These are phyloP conservation scores for Phenganax stokvisi DNA, from an alignment of 92 coral and sea anemone genomes.

Conservation along the genomic window DNA sequence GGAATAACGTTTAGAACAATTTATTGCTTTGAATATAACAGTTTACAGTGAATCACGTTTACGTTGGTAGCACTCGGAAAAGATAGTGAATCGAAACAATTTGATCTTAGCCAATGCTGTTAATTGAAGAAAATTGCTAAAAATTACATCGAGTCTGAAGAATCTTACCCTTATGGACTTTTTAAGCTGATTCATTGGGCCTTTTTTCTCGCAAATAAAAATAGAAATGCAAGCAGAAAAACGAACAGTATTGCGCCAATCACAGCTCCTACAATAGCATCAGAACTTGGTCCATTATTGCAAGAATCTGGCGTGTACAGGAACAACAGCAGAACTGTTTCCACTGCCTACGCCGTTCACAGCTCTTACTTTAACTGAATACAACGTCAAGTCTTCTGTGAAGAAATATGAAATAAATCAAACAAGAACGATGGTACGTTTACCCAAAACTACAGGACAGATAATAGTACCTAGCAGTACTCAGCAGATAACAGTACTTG, in stretches of 20 bases:
- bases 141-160: background rate
- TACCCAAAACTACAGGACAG: too few species aligned
- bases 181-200: background rate
- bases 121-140: too few species aligned
- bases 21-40: too few species aligned
- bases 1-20: too few species aligned
- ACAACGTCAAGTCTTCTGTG: background rate
- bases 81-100: too few species aligned
- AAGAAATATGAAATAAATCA: background rate
- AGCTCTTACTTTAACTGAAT: background rate
- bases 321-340: background rate
- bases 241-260: conserved; percentile 3
- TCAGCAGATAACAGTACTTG: too few species aligned
- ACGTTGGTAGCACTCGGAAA: too few species aligned
- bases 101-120: too few species aligned
- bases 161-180: conserved; percentile 6
- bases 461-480: too few species aligned
- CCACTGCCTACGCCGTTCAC: conserved; percentile 10
- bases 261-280: background rate
- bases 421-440: background rate
- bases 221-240: background rate
- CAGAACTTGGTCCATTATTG: background rate
- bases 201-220: background rate
- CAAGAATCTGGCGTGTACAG: background rate
- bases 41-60: too few species aligned